phyloP scores from a whole-genome alignment of 2,113 vertebrate genomes.

The Canis aureus region DNA sequence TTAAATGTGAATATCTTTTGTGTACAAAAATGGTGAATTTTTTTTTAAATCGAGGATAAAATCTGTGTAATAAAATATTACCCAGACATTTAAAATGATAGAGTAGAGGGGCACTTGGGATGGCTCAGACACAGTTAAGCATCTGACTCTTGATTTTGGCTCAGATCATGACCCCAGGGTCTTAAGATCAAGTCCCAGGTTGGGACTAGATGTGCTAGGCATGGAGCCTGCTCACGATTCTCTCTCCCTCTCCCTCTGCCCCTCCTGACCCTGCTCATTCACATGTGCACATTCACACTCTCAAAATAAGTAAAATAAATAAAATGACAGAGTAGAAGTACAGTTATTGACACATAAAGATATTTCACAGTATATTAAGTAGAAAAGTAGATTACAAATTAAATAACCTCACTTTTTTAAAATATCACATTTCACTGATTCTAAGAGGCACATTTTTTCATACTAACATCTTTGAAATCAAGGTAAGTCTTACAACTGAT shows the following conservation, averaged over 20 bases:
- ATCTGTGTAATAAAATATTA: conserved; percentile 31
- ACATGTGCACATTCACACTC: background rate
- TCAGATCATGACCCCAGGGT: background rate
- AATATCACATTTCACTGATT: conserved; percentile 24
- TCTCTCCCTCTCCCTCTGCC: background rate
- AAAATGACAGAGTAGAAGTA: background rate
- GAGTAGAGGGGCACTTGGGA: background rate
- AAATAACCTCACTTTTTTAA: background rate
- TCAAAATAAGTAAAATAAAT: background rate
- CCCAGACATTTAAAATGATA: background rate
- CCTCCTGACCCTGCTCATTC: background rate
- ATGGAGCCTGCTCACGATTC: background rate
- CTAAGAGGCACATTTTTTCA: conserved; percentile 1
- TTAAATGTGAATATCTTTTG: conserved; percentile 24
- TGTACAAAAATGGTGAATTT: conserved; percentile 22
- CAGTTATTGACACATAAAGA: background rate
- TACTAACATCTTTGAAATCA: conserved; percentile 52
- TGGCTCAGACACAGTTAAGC: background rate
- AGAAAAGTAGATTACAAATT: conserved; percentile 35
- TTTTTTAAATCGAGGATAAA: conserved; percentile 48
- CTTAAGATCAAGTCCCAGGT: background rate
- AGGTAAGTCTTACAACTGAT: background rate
- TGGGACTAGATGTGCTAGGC: background rate
- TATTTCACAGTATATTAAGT: conserved; percentile 33
- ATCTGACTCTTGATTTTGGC: background rate